phyloP scores from a whole-genome alignment of 2,113 vertebrate genomes.

The Gymnocephalus cernua region DNA sequence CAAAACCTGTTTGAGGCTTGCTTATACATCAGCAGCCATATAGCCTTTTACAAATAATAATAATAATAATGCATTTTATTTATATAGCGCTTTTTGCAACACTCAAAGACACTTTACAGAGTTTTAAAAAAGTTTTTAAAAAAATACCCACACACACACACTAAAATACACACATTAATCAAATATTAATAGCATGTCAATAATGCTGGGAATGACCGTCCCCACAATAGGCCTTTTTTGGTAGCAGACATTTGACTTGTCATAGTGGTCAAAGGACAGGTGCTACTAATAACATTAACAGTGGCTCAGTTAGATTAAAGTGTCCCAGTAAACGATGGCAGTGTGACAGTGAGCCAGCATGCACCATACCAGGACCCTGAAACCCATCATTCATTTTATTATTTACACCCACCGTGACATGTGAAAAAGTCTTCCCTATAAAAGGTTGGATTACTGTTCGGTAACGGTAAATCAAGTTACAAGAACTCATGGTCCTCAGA shows the following conservation, averaged over 20 bases:
- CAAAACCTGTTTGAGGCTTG: neutral
- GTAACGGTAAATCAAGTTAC: constrained; percentile 2
- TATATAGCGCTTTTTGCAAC: too few relatives aligned
- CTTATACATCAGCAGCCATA: neutral
- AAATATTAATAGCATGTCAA: neutral
- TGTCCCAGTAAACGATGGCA: neutral
- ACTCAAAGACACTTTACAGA: too few relatives aligned
- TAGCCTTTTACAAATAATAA: too few relatives aligned
- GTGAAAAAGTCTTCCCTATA: neutral
- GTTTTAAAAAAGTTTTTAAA: too few relatives aligned
- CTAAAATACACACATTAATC: too few relatives aligned
- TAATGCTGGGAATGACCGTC: neutral
- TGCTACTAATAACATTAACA: neutral
- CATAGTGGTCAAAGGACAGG: neutral
- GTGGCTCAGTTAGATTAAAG: neutral
- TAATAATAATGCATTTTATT: too few relatives aligned
- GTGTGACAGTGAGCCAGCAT: neutral
- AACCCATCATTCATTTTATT: neutral
- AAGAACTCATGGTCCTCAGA: constrained; percentile 16
- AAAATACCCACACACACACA: too few relatives aligned
- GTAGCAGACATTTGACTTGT: neutral
- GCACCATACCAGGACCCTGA: neutral
- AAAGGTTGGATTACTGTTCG: constrained; percentile 2
- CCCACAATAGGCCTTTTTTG: too few relatives aligned
- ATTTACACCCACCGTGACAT: neutral